Evolutionary conservation across 2,113 vertebrate species (phyloP).

Genomic region (Platichthys flesus): DNA sequence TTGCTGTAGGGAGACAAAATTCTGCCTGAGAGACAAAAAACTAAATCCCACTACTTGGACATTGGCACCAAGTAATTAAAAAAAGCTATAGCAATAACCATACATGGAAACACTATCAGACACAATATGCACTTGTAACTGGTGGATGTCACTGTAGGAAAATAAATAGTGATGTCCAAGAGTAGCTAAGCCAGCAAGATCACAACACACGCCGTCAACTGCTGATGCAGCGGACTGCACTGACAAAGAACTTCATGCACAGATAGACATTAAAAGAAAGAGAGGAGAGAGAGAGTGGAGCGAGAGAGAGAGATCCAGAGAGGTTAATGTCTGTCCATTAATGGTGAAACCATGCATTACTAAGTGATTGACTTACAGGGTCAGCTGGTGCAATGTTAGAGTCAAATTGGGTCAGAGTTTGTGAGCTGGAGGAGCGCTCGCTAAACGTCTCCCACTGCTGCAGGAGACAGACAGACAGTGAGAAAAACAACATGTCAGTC

Average conservation of each 20-base stretch:
- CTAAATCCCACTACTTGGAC: background rate
- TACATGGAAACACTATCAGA: constrained; percentile 11
- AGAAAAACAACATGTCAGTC: constrained; percentile 77
- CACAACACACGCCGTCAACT: constrained; percentile 67
- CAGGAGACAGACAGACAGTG: constrained; percentile 94
- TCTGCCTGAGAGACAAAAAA: constrained; percentile 3
- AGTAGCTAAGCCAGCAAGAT: constrained; percentile 74
- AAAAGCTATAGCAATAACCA: constrained; percentile 3
- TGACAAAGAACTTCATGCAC: constrained; percentile 63
- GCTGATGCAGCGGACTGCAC: constrained; percentile 76
- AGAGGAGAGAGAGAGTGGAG: constrained; percentile 22
- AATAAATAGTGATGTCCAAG: constrained; percentile 34
- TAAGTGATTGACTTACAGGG: constrained; percentile 99
- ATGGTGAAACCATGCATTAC: constrained; percentile 95
- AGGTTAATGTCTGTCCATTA: constrained; percentile 97
- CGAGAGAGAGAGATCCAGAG: constrained; percentile 46
- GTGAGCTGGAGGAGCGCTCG: constrained; percentile 99
- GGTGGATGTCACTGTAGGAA: constrained; percentile 43
- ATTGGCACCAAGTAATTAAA: background rate
- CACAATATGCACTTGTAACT: constrained; percentile 23
- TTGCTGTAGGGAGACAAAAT: background rate
- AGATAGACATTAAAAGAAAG: constrained; percentile 18
- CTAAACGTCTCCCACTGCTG: constrained; percentile 99
- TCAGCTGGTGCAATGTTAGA: constrained; percentile 99
- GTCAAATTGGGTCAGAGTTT: constrained; percentile 99